Base-by-base conservation (phyloP, 2,797 vertebrate species). In the Chanos chanos region DNA sequence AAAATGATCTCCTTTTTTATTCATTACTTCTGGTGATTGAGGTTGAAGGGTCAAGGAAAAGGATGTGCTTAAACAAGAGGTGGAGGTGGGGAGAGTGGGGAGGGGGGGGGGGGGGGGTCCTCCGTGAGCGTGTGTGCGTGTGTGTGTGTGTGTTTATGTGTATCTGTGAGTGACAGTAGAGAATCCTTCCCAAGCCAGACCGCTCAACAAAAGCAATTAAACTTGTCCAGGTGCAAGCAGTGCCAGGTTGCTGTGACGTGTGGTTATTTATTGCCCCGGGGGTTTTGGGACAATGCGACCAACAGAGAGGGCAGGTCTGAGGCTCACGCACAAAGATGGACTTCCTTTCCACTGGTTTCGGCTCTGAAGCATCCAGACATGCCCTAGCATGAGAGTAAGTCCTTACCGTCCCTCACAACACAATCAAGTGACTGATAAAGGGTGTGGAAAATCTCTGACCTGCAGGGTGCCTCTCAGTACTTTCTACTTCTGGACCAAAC, bases 181-280 rank as follows among this genome's bases (percentile, higher is more conserved):
- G 41, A 47, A 44, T 37, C 19, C 28, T 24, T 37, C n/a, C 70
- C 80, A 80, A 81, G 66, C 66, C 70, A 77, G 71, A 77, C 81
- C 73, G 77, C 74, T 67, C 56, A 85, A 76, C 80, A 84, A 85
- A 84, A 81, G 78, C 80, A 69, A 77, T 81, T 78, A 80, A 81
- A 77, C 66, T 72, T 80, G 79, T 75, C 77, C 74, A 86, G 83
- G 84, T 86, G 83, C 81, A 81, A 74, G 77, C 81, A 56, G 72
- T 27, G 45, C 39, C 13, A 24, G 39, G 53, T 51, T 18, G 21
- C 61, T 43, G 33, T 33, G 60, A 48, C 41, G 60, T 33, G 76
- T 67, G 80, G 86, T 89, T 89, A 85, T 85, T 88, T 87, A 86
- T 83, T 79, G 84, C 78, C 79, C 77, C 73, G 63, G 72, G 81